These are phyloP conservation scores for Danaus chrysippus DNA, from an alignment of 2,888 invertebrate species.

Conservation along the genomic window DNA sequence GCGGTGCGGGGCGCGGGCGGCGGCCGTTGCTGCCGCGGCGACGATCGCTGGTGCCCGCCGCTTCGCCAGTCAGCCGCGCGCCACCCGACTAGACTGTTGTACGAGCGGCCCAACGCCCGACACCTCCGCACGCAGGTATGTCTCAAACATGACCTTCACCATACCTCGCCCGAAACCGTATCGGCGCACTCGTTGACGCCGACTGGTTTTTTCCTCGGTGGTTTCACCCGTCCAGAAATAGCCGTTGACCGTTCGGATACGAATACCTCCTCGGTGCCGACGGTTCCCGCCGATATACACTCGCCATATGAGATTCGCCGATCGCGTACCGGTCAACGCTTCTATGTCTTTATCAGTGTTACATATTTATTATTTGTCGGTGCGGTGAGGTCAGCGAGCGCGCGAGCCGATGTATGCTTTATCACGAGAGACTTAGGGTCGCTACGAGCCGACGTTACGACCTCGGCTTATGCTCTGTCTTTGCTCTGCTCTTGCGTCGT, in stretches of 20 bases:
- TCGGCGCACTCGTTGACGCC: slow-evolving; percentile 24
- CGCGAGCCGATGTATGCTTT: slow-evolving; percentile 67
- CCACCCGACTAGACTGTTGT: slow-evolving; percentile 70
- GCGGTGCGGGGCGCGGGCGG: slow-evolving; percentile 60
- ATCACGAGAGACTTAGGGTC: slow-evolving; percentile 71
- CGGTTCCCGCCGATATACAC: slow-evolving; percentile 45
- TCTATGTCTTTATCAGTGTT: slow-evolving; percentile 76
- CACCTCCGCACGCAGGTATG: slow-evolving; percentile 64
- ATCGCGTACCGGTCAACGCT: slow-evolving; percentile 73
- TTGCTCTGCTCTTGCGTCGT: slow-evolving; percentile 72
- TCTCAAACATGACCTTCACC: slow-evolving; percentile 54
- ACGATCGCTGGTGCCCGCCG: slow-evolving; percentile 54
- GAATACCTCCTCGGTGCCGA: slow-evolving; percentile 40
- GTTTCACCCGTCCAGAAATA: slow-evolving; percentile 49
- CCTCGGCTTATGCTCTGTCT: slow-evolving; percentile 64
- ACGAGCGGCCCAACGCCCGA: slow-evolving; percentile 53
- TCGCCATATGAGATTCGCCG: slow-evolving; percentile 66
- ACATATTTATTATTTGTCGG: slow-evolving; percentile 78
- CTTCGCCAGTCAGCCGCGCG: slow-evolving; percentile 73
- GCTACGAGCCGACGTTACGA: slow-evolving; percentile 48
- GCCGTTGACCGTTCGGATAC: slow-evolving; percentile 45
- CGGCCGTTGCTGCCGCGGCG: slow-evolving; percentile 65
- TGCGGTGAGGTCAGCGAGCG: slow-evolving; percentile 72
- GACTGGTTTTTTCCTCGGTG: slow-evolving; percentile 30
- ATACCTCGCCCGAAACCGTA: slow-evolving; percentile 29